These are phyloP conservation scores for Panagrolaimus sp. DNA, from an alignment of 1,140 invertebrate species.

Conservation along the genomic window DNA sequence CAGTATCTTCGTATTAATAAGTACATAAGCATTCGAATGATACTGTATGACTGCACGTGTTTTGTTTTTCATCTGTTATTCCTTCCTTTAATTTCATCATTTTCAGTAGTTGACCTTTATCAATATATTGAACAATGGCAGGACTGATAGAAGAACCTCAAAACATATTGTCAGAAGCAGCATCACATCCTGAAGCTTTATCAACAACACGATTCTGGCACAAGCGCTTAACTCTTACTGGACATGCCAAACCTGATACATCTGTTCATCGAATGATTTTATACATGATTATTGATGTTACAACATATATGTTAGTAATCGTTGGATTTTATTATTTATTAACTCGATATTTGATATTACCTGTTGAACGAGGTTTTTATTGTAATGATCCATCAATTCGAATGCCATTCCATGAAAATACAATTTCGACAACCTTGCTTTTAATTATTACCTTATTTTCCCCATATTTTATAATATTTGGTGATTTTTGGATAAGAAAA, in stretches of 20 bases:
- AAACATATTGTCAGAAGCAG: not conserved
- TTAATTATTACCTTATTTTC: not conserved
- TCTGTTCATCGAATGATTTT: too few species aligned
- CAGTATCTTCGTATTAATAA: too few species aligned
- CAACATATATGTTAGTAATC: too few species aligned
- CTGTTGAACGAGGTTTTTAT: slow-evolving; percentile 22
- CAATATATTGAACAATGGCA: too few species aligned
- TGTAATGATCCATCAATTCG: slow-evolving; percentile 30
- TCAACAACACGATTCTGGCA: slow-evolving; percentile 4
- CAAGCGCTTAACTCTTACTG: slow-evolving; percentile 7
- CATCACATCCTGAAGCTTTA: not conserved
- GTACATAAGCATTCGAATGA: too few species aligned
- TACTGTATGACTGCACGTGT: too few species aligned
- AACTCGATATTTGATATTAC: not conserved
- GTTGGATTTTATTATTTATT: not conserved
- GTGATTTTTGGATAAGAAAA: not conserved
- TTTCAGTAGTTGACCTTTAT: too few species aligned
- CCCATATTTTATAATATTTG: slow-evolving; percentile 14
- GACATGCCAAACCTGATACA: not conserved
- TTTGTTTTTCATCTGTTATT: too few species aligned
- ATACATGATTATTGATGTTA: too few species aligned
- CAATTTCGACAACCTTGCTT: slow-evolving; percentile 26
- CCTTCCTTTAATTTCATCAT: too few species aligned
- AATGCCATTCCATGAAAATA: slow-evolving; percentile 28
- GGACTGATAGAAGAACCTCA: too few species aligned